A percentile compares a stretch with the other conserved stretches of the same genome.
phyloP scores from a whole-genome alignment of 1,140 invertebrate genomes.

The Doryteuthis pealeii region DNA sequence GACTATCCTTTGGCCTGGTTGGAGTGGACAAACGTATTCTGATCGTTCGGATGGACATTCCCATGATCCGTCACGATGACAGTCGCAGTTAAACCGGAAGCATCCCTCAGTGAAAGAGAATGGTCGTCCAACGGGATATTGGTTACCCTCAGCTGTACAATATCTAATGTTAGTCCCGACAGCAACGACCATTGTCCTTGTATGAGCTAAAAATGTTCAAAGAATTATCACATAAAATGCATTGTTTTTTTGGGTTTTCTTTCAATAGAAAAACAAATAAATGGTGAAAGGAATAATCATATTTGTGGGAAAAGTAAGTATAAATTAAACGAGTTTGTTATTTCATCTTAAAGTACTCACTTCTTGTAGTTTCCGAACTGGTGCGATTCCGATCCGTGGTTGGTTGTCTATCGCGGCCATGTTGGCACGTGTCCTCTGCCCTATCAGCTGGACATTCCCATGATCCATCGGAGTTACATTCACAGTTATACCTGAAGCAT shows the following conservation, averaged over 20 bases:
- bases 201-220: too few relatives aligned
- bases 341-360: conserved; percentile 21
- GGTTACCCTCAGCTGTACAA: too few relatives aligned
- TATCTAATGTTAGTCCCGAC: too few relatives aligned
- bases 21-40: neutral
- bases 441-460: conserved; percentile 29
- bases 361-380: conserved; percentile 9
- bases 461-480: conserved; percentile 24
- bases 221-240: too few relatives aligned
- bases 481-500: conserved; percentile 21
- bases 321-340: too few relatives aligned
- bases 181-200: too few relatives aligned
- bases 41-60: conserved; percentile 17
- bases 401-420: neutral
- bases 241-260: too few relatives aligned
- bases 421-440: conserved; percentile 9
- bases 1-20: neutral
- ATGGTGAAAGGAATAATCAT: too few relatives aligned
- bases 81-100: conserved; percentile 23
- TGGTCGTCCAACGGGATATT: conserved; percentile 20
- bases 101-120: conserved; percentile 26
- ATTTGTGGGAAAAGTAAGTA: too few relatives aligned
- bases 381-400: conserved; percentile 10
- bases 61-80: conserved; percentile 27
- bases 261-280: too few relatives aligned